A percentile compares a stretch with the other conserved stretches of the same genome.
Evolutionary conservation across 2,797 vertebrate species (phyloP).

Genomic region (Peromyscus aztecus): DNA sequence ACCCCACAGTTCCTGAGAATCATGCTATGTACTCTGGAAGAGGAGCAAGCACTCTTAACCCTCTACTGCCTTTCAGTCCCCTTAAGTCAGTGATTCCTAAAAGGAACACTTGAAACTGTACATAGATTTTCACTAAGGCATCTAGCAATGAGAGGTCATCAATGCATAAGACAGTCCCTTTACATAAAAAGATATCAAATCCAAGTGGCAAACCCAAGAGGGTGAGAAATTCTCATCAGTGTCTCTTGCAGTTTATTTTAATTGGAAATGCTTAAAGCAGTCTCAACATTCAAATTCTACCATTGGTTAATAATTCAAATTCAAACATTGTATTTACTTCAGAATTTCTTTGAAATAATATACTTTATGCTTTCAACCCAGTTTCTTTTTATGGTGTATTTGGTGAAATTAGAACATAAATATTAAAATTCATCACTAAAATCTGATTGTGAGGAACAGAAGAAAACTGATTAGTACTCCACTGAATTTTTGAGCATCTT

Average conservation of each 20-base stretch:
- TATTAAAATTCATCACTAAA: background rate
- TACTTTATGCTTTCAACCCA: background rate
- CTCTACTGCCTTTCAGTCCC: background rate
- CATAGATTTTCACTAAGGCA: background rate
- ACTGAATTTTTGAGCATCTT: background rate
- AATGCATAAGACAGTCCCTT: too few species aligned
- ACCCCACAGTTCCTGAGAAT: too few species aligned
- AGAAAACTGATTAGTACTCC: background rate
- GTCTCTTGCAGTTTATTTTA: background rate
- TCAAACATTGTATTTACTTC: background rate
- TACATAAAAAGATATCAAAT: background rate
- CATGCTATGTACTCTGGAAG: background rate
- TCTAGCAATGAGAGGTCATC: background rate
- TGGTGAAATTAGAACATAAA: background rate
- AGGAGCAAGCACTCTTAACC: background rate
- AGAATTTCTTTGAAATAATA: conserved; percentile 35
- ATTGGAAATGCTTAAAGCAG: background rate
- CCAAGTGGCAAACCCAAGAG: background rate
- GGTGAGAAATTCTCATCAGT: background rate
- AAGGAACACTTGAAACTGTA: background rate
- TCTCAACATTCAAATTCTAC: background rate
- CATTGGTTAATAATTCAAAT: background rate
- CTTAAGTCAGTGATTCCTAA: background rate
- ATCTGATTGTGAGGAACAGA: background rate
- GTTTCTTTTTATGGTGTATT: background rate